Conservation (phyloP, 2,888 invertebrate species). For the Keiferia lycopersicella region DNA sequence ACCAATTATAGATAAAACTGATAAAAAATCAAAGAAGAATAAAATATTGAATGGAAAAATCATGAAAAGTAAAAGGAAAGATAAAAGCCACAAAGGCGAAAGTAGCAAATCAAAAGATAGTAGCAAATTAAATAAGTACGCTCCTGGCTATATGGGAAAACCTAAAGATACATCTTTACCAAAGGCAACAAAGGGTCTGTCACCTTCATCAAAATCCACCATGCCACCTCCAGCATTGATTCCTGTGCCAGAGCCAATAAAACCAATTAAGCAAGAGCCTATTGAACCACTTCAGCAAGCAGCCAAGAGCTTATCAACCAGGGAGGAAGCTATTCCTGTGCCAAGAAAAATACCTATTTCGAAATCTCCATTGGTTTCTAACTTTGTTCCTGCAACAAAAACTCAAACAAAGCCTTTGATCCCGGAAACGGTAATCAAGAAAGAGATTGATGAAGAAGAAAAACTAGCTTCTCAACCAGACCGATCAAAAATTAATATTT, state of each 20-base stretch:
- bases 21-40: constrained; percentile 78
- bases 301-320: constrained; percentile 44
- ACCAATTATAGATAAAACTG: constrained; percentile 70
- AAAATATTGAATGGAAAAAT: constrained; percentile 79
- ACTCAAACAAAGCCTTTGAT: constrained; percentile 56
- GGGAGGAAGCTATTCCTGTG: constrained; percentile 72
- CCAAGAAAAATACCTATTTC: constrained; percentile 76
- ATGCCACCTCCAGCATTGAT: constrained; percentile 46
- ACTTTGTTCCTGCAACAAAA: constrained; percentile 62
- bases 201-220: constrained; percentile 45
- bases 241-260: constrained; percentile 48
- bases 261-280: constrained; percentile 69
- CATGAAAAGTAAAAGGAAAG: constrained; percentile 78
- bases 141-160: constrained; percentile 66
- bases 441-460: constrained; percentile 76
- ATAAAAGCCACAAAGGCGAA: constrained; percentile 77
- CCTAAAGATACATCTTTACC: constrained; percentile 71
- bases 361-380: constrained; percentile 71
- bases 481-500: constrained; percentile 92
- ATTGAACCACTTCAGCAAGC: constrained; percentile 45
- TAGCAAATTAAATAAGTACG: constrained; percentile 73
- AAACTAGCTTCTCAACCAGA: constrained; percentile 90
- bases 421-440: constrained; percentile 71
- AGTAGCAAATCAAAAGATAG: constrained; percentile 77
- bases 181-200: constrained; percentile 44